Evolutionary conservation across 2,797 vertebrate species (phyloP).

Genomic region (Philypnodon macrostomus): DNA sequence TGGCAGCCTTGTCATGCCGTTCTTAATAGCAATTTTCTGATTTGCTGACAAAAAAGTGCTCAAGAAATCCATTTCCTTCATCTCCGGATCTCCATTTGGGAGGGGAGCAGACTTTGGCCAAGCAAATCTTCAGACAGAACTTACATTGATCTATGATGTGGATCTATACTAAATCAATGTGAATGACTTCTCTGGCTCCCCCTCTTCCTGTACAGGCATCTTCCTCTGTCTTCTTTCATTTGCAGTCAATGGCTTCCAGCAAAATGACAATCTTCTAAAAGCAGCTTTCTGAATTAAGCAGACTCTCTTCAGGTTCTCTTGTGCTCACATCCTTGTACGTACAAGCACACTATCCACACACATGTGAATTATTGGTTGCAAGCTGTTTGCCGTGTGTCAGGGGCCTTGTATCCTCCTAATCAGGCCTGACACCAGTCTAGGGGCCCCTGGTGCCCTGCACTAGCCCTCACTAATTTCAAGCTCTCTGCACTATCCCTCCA

Average conservation of each 20-base stretch:
- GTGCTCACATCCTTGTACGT: conserved; percentile 36
- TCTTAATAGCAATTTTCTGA: conserved; percentile 49
- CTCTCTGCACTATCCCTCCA: conserved; percentile 47
- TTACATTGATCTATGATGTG: conserved; percentile 28
- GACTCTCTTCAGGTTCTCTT: conserved; percentile 44
- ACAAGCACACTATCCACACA: conserved; percentile 22
- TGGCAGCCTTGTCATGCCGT: conserved; percentile 65
- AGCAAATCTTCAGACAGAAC: conserved; percentile 24
- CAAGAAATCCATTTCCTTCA: conserved; percentile 38
- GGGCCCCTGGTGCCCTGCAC: conserved; percentile 53
- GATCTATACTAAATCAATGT: conserved; percentile 41
- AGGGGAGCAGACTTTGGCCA: conserved; percentile 13
- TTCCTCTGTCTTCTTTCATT: conserved; percentile 18
- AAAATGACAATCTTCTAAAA: conserved; percentile 6
- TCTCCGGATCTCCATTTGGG: conserved; percentile 17
- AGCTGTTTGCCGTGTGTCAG: conserved; percentile 42
- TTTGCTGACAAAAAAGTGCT: conserved; percentile 62
- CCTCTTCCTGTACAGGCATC: conserved; percentile 16
- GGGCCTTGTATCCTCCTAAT: conserved; percentile 66
- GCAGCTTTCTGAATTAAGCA: conserved; percentile 28
- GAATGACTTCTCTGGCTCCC: conserved; percentile 21
- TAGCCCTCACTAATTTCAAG: conserved; percentile 63
- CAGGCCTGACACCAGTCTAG: conserved; percentile 72
- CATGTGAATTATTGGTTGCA: conserved; percentile 37
- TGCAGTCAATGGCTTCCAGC: conserved; percentile 11